Evolutionary conservation across 2,888 invertebrate genomes (phyloP), one percentile per base, ranked within the genome.

Genomic region (Lasioglossum vierecki): DNA sequence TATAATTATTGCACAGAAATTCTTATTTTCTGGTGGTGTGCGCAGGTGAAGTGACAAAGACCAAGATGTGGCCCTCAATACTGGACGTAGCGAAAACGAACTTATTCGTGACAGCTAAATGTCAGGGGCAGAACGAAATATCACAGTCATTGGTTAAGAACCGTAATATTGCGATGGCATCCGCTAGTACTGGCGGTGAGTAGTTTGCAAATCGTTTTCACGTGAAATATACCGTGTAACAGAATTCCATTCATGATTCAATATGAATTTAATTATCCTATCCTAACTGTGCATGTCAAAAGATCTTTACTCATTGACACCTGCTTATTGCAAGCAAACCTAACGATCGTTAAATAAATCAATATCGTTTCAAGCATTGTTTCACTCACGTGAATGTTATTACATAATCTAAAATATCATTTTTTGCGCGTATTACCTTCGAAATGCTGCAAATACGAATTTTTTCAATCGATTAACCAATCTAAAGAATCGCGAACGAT

Each of bases 51-150:
- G 76, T 84, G 84, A 49, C 41, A 82, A 18, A 76, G 60, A 53
- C 4, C 73, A 95, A 93, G 90, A 95, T 95, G 95, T 95, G 94
- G 93, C 94, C 95, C 83, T 95, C 95, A 46, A 90, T 95, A 88
- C 88, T 95, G 88, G 95, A 95, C 91, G 92, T 94, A 73, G 95
- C 95, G 15, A 95, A 95, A 92, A 92, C 89, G 91, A 95, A 93
- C 88, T 95, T 94, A 80, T 94, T 94, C 89, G 92, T 92, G 89
- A 93, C 92, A 84, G 95, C 93, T 63, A 93, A 94, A 85, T 95
- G 95, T 93, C 95, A 95, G 90, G 93, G 93, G 72, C 91, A 93
- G 9, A 90, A 88, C 80, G 89, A 93, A 85, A 75, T 82, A 8
- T 53, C 75, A 26, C 94, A 94, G 80, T 86, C 91, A 30, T 90